A percentile compares a stretch with the other conserved stretches of the same genome.
These are phyloP conservation scores for Argyresthia albistria DNA, from an alignment of 2,888 invertebrate genomes.

Conservation along the genomic window DNA sequence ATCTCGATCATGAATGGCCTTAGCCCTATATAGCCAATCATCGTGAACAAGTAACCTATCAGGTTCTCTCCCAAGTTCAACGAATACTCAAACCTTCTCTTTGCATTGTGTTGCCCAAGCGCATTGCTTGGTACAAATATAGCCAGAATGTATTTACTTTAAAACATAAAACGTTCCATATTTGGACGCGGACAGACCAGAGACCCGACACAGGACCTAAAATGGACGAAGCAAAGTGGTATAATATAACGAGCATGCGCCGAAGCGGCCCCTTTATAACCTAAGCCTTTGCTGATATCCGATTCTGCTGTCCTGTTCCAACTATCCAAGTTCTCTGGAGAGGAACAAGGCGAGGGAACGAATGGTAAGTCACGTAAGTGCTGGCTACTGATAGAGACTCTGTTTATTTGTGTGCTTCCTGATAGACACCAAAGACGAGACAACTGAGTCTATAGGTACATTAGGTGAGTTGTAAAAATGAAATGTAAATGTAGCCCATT, in stretches of 20 bases:
- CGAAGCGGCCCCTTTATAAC: slow-evolving; percentile 19
- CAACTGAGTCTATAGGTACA: too few relatives aligned
- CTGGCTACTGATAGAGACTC: background rate
- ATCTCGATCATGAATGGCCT: too few relatives aligned
- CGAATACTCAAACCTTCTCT: too few relatives aligned
- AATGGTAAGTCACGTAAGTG: background rate
- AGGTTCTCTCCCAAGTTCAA: too few relatives aligned
- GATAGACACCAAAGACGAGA: too few relatives aligned
- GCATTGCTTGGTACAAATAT: background rate
- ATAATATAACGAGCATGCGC: slow-evolving; percentile 37
- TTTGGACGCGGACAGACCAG: slow-evolving; percentile 26
- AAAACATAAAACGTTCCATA: slow-evolving; percentile 28
- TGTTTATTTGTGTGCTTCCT: background rate
- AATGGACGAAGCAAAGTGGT: slow-evolving; percentile 32
- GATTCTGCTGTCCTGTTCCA: slow-evolving; percentile 11
- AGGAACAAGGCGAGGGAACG: background rate
- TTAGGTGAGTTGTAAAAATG: too few relatives aligned
- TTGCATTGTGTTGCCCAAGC: too few relatives aligned
- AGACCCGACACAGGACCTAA: slow-evolving; percentile 34
- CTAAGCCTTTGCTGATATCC: slow-evolving; percentile 18
- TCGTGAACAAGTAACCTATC: too few relatives aligned
- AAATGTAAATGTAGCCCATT: too few relatives aligned
- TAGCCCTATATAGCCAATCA: too few relatives aligned
- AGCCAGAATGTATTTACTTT: background rate
- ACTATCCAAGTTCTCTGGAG: background rate